These are phyloP conservation scores for Rhopilema esculentum DNA, from an alignment of 30 jellyfish, hydroid and myxozoan genomes.

Conservation along the genomic window DNA sequence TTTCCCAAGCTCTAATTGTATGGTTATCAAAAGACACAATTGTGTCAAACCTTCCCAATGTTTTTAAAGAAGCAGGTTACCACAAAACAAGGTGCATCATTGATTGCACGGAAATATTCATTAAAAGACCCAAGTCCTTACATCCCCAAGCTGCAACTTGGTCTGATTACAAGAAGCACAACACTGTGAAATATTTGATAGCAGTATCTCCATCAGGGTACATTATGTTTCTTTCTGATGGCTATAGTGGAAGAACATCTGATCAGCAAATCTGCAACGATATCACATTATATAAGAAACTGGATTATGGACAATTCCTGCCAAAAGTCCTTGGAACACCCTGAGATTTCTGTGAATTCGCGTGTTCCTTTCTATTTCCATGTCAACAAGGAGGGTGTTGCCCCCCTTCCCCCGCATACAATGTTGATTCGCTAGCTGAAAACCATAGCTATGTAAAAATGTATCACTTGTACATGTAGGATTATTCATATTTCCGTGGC, in stretches of 20 bases:
- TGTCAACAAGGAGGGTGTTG: no score
- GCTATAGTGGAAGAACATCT: slow-evolving; percentile 69
- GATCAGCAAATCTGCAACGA: slow-evolving; percentile 55
- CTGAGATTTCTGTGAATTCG: no score
- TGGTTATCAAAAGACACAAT: slow-evolving; percentile 62
- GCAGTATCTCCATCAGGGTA: slow-evolving; percentile 75
- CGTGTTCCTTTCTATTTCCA: no score
- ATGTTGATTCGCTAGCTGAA: no score
- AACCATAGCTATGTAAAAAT: no score
- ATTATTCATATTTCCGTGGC: no score
- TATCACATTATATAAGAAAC: slow-evolving; percentile 37
- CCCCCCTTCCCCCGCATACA: no score
- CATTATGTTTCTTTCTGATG: slow-evolving; percentile 45
- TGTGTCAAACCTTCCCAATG: slow-evolving; percentile 31
- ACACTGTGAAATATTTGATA: slow-evolving; percentile 46
- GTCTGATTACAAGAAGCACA: no score
- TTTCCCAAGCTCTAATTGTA: slow-evolving; percentile 35
- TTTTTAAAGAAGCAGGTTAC: slow-evolving; percentile 31
- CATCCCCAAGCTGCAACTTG: slow-evolving; percentile 65
- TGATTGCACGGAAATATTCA: no score
- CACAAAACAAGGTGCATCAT: slow-evolving; percentile 64
- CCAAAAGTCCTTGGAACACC: no score
- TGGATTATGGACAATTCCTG: slow-evolving; percentile 69
- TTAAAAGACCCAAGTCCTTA: slow-evolving; percentile 57
- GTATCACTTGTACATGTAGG: no score